Evolutionary conservation across 1,140 invertebrate genomes (phyloP).

Genomic region (Hylyphantes graminicola): DNA sequence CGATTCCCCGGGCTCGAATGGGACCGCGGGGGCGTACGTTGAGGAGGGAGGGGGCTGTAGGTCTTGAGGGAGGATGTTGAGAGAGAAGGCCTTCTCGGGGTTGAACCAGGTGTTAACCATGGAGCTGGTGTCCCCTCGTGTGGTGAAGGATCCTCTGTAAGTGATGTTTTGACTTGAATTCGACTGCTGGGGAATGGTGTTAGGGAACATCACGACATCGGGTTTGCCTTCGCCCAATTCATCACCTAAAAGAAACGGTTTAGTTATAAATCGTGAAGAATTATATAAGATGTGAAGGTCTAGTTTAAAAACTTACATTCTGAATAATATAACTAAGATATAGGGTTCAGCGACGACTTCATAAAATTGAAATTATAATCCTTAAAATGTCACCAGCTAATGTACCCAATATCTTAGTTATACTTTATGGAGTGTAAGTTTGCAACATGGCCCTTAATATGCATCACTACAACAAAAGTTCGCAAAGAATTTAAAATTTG

Average conservation of each 20-base stretch:
- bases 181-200: conserved; percentile 61
- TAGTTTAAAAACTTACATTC: no score
- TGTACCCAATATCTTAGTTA: no score
- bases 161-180: conserved; percentile 66
- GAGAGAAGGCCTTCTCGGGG: conserved; percentile 45
- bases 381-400: no score
- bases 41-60: background rate
- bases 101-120: conserved; percentile 48
- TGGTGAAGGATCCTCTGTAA: conserved; percentile 68
- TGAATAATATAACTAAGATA: no score
- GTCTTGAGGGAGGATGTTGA: conserved; percentile 45
- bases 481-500: no score
- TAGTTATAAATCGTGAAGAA: background rate
- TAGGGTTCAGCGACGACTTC: no score
- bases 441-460: no score
- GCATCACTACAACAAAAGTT: no score
- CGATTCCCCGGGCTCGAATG: conserved; percentile 15
- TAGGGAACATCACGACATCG: conserved; percentile 62
- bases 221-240: conserved; percentile 63
- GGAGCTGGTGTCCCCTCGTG: conserved; percentile 59
- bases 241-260: conserved; percentile 53
- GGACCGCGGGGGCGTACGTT: background rate
- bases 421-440: no score
- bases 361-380: no score
- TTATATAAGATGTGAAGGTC: no score